A percentile compares a stretch with the other conserved stretches of the same genome.
Evolutionary conservation across 2,888 invertebrate species (phyloP).

Genomic region (Dyspetes luteomarginatus): DNA sequence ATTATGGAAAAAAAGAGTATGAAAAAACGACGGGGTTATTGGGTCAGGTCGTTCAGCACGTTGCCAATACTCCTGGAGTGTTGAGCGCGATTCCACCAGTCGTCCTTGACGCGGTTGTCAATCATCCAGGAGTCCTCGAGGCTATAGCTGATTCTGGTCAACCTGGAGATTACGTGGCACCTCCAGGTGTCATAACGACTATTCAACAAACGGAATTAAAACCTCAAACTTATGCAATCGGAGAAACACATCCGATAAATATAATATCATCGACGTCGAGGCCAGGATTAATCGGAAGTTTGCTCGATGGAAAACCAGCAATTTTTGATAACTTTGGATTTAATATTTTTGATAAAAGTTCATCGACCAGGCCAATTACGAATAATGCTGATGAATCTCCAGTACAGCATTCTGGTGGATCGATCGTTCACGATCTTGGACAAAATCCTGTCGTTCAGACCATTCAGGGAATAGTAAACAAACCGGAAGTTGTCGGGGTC

Average conservation of each 20-base stretch:
- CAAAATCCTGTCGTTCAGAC: constrained; percentile 20
- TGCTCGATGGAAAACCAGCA: constrained; percentile 21
- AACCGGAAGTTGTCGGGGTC: not conserved
- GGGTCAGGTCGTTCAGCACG: constrained; percentile 34
- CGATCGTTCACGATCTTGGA: not conserved
- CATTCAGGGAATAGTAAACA: constrained; percentile 38
- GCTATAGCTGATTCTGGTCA: not conserved
- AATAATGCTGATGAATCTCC: not conserved
- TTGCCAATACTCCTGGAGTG: constrained; percentile 45
- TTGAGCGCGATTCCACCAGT: not conserved
- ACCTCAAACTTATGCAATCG: not conserved
- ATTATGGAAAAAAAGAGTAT: not conserved
- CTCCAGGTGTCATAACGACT: not conserved
- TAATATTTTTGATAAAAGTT: constrained; percentile 10
- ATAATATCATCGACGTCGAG: not conserved
- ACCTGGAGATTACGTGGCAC: not conserved
- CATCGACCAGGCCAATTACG: not conserved
- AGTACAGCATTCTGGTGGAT: not conserved
- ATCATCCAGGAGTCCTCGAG: constrained; percentile 11
- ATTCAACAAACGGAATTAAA: not conserved
- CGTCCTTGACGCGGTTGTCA: constrained; percentile 12
- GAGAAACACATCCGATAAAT: not conserved
- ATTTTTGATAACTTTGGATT: constrained; percentile 8
- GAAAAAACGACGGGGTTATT: constrained; percentile 12
- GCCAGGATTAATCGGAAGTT: constrained; percentile 5